Base-by-base conservation (phyloP, 2,113 vertebrate genomes). In the Cryptoleucopteryx plumbea region DNA sequence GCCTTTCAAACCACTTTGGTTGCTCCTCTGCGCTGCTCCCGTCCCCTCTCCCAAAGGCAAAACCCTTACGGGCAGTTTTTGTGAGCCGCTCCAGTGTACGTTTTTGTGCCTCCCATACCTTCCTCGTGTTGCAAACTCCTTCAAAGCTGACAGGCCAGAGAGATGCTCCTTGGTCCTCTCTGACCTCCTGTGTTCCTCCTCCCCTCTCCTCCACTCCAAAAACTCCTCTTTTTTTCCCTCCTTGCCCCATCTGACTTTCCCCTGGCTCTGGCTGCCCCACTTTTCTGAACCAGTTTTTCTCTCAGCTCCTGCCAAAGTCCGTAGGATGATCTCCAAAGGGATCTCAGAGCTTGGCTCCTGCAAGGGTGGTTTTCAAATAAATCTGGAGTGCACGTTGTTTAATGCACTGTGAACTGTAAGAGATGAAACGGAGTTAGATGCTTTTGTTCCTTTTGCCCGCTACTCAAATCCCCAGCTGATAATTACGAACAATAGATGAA, bases 401-500 rank as follows among this genome's bases (percentile, higher is more conserved):
- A 55, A 36, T n/a, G 62, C 77, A 18, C 66, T 16, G 82, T 42
- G 63, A 82, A 63, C 58, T 4, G 1, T 8, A 70, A 71, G 62
- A 94, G 94, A 95, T 83, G 77, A 96, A 96, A 95, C 2, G 0
- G 40, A 74, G 62, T 2, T 50, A 26, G 82, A n/a, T n/a, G 36
- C 43, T 83, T 56, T 90, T 53, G 3, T 94, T 97, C 66, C 79
- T 62, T 90, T 68, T 73, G 75, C 66, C 10, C 2, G 17, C 43
- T 78, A 8, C 70, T 55, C 47, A 89, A 96, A 72, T 95, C 84
- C 88, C 93, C 6, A 20, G 79, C 74, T 90, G 94, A 86, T 92
- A 97, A 95, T 94, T 88, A 77, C 0, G 19, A 97, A 90, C 93
- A 93, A 94, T 84, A 92, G 89, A 86, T 79, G 53, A 71, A 94